phyloP scores from a whole-genome alignment of 2,888 invertebrate genomes.

The Tenthredo notha region DNA sequence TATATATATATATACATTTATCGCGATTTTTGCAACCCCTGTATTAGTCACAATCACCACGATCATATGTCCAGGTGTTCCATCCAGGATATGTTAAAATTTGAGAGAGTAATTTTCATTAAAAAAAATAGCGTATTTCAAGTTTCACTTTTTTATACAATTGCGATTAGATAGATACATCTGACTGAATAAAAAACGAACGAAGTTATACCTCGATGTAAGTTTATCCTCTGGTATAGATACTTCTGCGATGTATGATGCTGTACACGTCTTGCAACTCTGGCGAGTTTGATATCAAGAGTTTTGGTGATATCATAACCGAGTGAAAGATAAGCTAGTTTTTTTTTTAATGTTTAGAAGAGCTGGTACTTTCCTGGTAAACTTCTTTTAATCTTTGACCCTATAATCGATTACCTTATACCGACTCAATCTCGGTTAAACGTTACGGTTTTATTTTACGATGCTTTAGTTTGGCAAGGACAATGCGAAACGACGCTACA shows the following conservation, averaged over 20 bases:
- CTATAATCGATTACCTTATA: constrained; percentile 8
- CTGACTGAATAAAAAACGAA: background rate
- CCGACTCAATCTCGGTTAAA: background rate
- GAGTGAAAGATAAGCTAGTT: constrained; percentile 20
- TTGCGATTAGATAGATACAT: background rate
- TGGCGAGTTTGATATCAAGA: background rate
- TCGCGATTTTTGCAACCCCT: background rate
- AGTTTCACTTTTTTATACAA: background rate
- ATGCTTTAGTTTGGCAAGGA: constrained; percentile 28
- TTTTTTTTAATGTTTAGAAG: background rate
- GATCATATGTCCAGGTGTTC: background rate
- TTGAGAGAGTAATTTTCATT: background rate
- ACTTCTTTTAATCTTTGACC: constrained; percentile 17
- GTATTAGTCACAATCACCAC: background rate
- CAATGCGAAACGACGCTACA: constrained; percentile 41
- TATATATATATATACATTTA: background rate
- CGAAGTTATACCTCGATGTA: background rate
- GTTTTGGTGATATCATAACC: constrained; percentile 14
- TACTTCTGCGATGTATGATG: background rate
- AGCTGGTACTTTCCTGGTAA: background rate
- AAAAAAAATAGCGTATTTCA: background rate
- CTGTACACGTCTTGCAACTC: background rate
- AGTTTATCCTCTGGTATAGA: background rate
- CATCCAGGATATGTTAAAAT: background rate
- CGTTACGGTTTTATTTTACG: background rate